Conservation (phyloP, 1,140 invertebrate genomes). For the Bombus waltoni region DNA sequence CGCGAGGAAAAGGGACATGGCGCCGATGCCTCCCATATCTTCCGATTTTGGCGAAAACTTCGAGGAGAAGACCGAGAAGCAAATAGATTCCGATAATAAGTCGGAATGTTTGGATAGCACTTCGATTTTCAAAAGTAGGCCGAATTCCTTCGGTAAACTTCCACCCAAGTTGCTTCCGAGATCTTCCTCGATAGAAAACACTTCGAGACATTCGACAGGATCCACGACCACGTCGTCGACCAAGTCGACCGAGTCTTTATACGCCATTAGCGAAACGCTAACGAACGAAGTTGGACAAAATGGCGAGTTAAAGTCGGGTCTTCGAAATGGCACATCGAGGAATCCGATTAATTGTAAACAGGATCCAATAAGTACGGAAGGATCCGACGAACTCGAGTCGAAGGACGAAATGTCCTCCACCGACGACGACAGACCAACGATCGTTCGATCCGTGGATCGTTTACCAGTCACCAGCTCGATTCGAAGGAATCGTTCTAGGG, state of each 20-base stretch:
- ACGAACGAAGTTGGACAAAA: conserved; percentile 11
- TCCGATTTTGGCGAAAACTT: conserved; percentile 57
- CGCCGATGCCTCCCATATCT: conserved; percentile 76
- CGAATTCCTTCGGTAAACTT: conserved; percentile 70
- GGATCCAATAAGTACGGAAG: conserved; percentile 3
- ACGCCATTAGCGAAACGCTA: conserved; percentile 73
- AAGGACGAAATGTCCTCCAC: conserved; percentile 62
- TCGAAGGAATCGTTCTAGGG: conserved; percentile 67
- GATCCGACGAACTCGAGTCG: conserved; percentile 25
- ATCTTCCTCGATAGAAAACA: conserved; percentile 77
- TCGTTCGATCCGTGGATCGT: conserved; percentile 27
- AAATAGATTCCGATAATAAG: conserved; percentile 23
- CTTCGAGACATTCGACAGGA: conserved; percentile 73
- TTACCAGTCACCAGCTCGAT: conserved; percentile 60
- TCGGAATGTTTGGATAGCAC: neutral
- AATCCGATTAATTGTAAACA: neutral
- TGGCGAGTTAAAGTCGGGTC: neutral
- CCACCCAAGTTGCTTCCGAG: conserved; percentile 72
- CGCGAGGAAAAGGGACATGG: conserved; percentile 73
- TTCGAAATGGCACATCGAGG: neutral
- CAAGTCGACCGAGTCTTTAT: conserved; percentile 76
- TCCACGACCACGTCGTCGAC: conserved; percentile 76
- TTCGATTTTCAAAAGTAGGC: conserved; percentile 13
- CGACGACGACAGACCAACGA: conserved; percentile 57
- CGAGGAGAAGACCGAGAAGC: conserved; percentile 26